These are phyloP conservation scores for Tachyglossus aculeatus DNA, from an alignment of 2,797 vertebrate species.

Conservation along the genomic window DNA sequence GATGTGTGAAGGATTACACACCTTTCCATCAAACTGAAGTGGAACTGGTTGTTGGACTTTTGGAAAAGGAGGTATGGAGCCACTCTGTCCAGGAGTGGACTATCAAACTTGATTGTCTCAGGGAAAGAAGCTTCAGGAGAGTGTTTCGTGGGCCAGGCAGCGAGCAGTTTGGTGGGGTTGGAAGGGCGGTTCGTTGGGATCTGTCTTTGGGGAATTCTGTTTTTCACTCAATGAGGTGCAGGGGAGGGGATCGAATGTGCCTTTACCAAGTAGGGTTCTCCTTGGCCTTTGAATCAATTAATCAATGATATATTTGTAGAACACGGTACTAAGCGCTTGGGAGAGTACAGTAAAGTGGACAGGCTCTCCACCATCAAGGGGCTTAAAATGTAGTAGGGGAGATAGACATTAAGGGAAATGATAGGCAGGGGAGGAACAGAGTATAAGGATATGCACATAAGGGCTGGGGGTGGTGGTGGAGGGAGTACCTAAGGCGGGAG, in stretches of 20 bases:
- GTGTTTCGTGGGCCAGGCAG: not conserved
- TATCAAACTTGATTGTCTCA: not conserved
- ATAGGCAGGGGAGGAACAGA: too few relatives aligned
- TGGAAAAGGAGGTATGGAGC: conserved; percentile 34
- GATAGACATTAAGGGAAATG: too few relatives aligned
- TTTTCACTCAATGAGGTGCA: not conserved
- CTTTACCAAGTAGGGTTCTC: not conserved
- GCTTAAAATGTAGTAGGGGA: not conserved
- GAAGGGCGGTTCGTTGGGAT: not conserved
- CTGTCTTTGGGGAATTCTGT: too few relatives aligned
- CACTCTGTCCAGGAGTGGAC: conserved; percentile 17
- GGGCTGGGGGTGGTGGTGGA: too few relatives aligned
- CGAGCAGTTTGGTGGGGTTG: not conserved
- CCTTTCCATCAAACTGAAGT: conserved; percentile 48
- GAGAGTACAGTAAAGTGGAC: too few relatives aligned
- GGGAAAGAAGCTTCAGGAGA: not conserved
- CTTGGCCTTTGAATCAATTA: not conserved
- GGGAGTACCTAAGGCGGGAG: too few relatives aligned
- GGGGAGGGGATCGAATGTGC: not conserved
- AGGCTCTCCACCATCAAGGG: not conserved
- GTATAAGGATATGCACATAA: too few relatives aligned
- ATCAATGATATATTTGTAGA: not conserved
- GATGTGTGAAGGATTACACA: conserved; percentile 40
- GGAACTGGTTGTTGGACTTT: conserved; percentile 26
- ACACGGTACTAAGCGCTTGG: not conserved